Conservation (phyloP, 2,113 vertebrate genomes). For the Zootoca vivipara region DNA sequence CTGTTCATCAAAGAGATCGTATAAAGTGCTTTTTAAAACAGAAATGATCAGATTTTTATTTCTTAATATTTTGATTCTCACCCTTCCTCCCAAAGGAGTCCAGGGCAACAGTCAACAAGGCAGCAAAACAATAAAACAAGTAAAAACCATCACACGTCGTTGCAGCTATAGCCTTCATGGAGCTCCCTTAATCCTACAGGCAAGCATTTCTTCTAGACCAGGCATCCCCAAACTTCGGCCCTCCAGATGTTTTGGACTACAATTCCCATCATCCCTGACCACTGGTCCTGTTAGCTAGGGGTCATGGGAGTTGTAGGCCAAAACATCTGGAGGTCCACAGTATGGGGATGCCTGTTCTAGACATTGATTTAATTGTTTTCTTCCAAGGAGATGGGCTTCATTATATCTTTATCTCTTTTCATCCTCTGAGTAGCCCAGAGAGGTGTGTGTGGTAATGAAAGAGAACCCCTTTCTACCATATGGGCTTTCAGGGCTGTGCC, state of each 20-base stretch:
- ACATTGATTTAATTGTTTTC: neutral
- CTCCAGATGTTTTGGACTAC: no score
- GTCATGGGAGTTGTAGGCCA: no score
- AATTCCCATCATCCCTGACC: no score
- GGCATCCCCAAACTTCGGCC: no score
- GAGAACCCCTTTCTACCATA: neutral
- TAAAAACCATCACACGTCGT: no score
- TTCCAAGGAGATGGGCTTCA: neutral
- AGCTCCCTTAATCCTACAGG: no score
- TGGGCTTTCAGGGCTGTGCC: neutral
- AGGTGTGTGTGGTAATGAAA: neutral
- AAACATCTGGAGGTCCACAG: no score
- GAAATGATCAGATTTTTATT: constrained; percentile 59
- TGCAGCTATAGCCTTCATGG: no score
- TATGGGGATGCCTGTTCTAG: no score
- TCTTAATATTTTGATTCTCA: no score
- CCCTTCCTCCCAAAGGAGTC: neutral
- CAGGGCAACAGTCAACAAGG: neutral
- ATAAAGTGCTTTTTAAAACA: constrained; percentile 72
- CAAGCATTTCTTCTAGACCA: no score
- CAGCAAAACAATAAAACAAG: neutral
- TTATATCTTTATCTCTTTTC: neutral
- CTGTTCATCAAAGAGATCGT: constrained; percentile 62
- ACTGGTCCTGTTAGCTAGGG: no score
- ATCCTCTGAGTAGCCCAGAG: neutral